Evolutionary conservation across 92 coral and sea anemone genomes (phyloP), one percentile per base, ranked within the genome.

Genomic region (Pocillopora grandis): DNA sequence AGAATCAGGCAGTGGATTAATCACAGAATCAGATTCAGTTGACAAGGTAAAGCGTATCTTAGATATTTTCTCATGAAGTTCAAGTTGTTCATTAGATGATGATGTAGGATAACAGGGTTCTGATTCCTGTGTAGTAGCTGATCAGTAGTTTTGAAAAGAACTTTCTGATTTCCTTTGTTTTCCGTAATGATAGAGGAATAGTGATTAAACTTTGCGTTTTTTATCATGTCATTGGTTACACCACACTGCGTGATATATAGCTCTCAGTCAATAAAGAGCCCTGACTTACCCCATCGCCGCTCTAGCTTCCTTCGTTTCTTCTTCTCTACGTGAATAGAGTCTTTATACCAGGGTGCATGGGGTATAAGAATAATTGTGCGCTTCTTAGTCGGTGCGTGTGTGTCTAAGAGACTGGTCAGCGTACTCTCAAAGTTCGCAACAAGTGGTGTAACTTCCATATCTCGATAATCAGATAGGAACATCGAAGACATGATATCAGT

Each of bases 201-300:
- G 86, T 58, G 64, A 62, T 71, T 75, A 71, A 72, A 83, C 62
- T 83, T 83, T 65, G 87, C 74, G 19, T 62, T 62, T 83, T 61
- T 83, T 83, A 79, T 86, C 85, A 79, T 86, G 71, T 75, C 81
- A 80, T 80, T 80, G 67, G 80, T 72, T 18, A 65, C 66, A 76
- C 86, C 82, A 87, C 90, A 87, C 62, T 87, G 85, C 48, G 78
- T 55, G 75, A 87, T 76, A 73, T 75, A 74, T 13, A 71, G 79
- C 81, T 80, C 12, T 36, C 36, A 76, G 69, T 77, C 77, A 67
- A 59, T 69, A 49, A 84, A 3, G 7, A 42, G 84, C 78, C 66
- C 57, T 63, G 85, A 86, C 75, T 58, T 75, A 49, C 81, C 76
- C 80, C 85, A 71, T 48, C 80, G 80, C 14, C 85, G 78, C 72